These are phyloP conservation scores for Drosophila sp. DNA, from an alignment of 1,140 invertebrate species.

Conservation along the genomic window DNA sequence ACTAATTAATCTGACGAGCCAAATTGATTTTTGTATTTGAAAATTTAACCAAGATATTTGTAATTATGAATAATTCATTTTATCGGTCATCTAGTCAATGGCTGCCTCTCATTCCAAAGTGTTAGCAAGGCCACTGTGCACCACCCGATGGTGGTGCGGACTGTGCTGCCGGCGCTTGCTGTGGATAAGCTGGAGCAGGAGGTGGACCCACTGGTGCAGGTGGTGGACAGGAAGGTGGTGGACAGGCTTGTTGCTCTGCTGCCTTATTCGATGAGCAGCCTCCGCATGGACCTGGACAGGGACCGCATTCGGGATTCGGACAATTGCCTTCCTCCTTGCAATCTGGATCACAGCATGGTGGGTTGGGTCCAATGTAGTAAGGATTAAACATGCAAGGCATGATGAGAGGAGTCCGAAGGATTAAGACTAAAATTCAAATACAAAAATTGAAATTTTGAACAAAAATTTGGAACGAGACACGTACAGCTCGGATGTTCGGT, in stretches of 20 bases:
- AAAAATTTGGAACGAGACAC: background rate
- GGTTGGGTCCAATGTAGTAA: slow-evolving; percentile 61
- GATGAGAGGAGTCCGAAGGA: background rate
- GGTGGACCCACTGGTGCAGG: background rate
- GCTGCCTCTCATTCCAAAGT: background rate
- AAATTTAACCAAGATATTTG: background rate
- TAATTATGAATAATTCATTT: background rate
- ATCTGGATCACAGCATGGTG: slow-evolving; percentile 61
- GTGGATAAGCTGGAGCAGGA: background rate
- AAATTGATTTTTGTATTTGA: background rate
- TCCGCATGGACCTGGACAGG: slow-evolving; percentile 42
- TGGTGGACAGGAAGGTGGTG: background rate
- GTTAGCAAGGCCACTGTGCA: background rate
- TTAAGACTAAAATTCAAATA: background rate
- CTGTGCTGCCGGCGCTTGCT: background rate
- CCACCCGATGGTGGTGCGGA: background rate
- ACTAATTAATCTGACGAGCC: background rate
- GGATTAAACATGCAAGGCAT: slow-evolving; percentile 67
- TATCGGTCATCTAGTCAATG: background rate
- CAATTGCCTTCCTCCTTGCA: slow-evolving; percentile 38
- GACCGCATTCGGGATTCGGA: slow-evolving; percentile 42
- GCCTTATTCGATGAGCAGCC: slow-evolving; percentile 26
- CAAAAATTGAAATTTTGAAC: background rate
- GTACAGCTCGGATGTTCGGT: background rate
- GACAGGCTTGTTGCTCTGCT: background rate